Conservation (phyloP, 1,140 invertebrate species). For the Drosophila bocqueti region DNA sequence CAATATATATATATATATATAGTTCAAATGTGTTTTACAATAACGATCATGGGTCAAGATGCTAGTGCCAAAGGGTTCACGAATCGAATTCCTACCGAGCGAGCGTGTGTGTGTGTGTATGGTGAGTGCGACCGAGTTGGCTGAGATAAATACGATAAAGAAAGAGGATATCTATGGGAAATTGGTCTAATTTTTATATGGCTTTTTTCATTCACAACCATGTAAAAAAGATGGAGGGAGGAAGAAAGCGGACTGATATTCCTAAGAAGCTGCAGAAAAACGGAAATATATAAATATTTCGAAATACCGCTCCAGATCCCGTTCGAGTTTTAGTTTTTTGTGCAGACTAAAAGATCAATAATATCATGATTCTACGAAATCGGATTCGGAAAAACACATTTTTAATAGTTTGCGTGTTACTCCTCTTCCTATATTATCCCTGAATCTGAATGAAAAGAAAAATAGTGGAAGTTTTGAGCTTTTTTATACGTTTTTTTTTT, state of each 20-base stretch:
- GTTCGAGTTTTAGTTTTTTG: neutral
- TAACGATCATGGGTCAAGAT: conserved; percentile 44
- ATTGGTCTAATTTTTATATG: conserved; percentile 38
- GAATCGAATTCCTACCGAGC: conserved; percentile 45
- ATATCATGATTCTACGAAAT: neutral
- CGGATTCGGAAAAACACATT: conserved; percentile 1
- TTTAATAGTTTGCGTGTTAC: neutral
- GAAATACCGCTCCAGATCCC: neutral
- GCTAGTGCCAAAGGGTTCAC: conserved; percentile 64
- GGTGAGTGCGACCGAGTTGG: conserved; percentile 15
- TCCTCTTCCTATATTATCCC: conserved; percentile 19
- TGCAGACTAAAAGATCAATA: conserved; percentile 6
- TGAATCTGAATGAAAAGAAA: conserved; percentile 24
- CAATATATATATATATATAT: conserved; percentile 22
- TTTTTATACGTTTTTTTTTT: conserved; percentile 5
- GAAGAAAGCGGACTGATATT: conserved; percentile 28
- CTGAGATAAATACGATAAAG: conserved; percentile 16
- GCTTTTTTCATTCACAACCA: conserved; percentile 59
- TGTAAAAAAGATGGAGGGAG: conserved; percentile 51
- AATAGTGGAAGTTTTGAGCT: conserved; percentile 20
- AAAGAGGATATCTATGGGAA: conserved; percentile 17
- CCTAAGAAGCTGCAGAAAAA: conserved; percentile 20
- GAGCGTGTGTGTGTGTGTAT: neutral
- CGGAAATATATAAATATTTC: neutral
- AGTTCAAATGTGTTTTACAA: conserved; percentile 10